Conservation (phyloP, 2,113 vertebrate species). For the Anolis sagrei region DNA sequence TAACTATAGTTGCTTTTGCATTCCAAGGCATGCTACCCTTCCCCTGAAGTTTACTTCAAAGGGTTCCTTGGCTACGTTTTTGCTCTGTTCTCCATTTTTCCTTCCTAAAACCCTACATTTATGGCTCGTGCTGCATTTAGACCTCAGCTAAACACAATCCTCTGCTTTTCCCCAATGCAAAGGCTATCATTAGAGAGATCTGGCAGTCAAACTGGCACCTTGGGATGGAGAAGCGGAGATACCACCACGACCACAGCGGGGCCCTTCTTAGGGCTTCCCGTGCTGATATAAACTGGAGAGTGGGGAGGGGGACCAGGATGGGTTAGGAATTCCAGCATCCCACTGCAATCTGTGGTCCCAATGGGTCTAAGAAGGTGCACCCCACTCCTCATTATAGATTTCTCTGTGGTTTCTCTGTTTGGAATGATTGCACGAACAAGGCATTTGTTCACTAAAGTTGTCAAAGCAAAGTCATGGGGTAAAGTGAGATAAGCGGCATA, state of each 20-base stretch:
- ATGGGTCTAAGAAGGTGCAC: neutral
- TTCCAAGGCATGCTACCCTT: neutral
- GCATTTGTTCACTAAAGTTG: neutral
- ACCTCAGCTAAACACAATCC: neutral
- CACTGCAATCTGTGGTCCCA: neutral
- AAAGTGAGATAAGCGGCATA: neutral
- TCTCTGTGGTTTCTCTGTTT: neutral
- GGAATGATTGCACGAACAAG: neutral
- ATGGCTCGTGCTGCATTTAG: neutral
- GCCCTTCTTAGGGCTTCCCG: neutral
- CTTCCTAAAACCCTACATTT: slow-evolving; percentile 1
- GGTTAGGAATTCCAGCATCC: neutral
- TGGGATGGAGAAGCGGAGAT: neutral
- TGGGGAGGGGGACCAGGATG: neutral
- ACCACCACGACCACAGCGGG: neutral
- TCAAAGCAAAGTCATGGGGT: neutral
- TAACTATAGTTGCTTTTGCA: neutral
- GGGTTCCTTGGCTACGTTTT: neutral
- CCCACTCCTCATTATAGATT: no score
- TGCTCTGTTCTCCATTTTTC: neutral
- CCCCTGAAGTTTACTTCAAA: neutral
- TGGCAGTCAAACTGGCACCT: neutral
- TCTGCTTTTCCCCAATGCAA: neutral
- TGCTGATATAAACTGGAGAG: neutral
- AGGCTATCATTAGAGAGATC: slow-evolving; percentile 24